phyloP scores from a whole-genome alignment of 2,888 invertebrate genomes.

The Thera obeliscata region DNA sequence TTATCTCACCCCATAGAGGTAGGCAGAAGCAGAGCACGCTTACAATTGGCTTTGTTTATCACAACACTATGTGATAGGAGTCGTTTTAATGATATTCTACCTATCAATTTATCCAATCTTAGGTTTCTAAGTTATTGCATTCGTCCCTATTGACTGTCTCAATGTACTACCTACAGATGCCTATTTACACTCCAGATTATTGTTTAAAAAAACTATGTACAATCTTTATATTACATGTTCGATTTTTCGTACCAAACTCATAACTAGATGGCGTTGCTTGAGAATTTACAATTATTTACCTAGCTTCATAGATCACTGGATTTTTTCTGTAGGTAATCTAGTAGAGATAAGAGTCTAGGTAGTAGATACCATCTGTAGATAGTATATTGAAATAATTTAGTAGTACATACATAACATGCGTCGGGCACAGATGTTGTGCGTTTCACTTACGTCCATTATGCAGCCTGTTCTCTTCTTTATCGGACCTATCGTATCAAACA shows the following conservation, averaged over 20 bases:
- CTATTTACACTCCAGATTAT: neutral
- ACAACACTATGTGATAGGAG: conserved; percentile 19
- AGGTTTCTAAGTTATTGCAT: conserved; percentile 26
- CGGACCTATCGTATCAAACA: no score
- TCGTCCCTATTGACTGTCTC: conserved; percentile 12
- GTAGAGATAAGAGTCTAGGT: no score
- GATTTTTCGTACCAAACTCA: neutral
- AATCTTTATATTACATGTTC: neutral
- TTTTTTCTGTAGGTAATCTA: neutral
- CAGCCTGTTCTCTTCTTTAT: neutral
- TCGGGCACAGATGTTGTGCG: neutral
- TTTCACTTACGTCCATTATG: neutral
- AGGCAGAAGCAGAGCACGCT: conserved; percentile 1
- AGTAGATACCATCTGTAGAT: neutral
- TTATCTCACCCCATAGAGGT: neutral
- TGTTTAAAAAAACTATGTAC: neutral
- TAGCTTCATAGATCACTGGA: neutral
- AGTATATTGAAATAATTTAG: neutral
- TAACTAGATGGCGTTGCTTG: conserved; percentile 1
- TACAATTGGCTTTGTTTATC: conserved; percentile 6
- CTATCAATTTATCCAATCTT: conserved; percentile 29
- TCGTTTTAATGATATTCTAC: conserved; percentile 18
- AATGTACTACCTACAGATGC: neutral
- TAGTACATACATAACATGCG: neutral
- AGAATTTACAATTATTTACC: neutral